Evolutionary conservation across 2,888 invertebrate genomes (phyloP).

Genomic region (Drosophila robusta): DNA sequence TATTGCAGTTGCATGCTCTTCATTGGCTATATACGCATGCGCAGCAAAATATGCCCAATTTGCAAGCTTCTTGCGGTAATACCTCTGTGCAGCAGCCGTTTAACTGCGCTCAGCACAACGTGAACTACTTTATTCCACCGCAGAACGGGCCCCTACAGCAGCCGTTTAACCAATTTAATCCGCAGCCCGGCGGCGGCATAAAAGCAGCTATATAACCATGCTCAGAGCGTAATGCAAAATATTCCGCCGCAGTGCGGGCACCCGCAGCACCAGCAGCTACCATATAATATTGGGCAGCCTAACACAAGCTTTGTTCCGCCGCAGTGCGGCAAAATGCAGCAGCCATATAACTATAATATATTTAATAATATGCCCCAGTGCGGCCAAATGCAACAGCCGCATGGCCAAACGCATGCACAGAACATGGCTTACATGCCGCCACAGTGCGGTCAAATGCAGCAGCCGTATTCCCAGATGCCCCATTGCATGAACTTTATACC

Average conservation of each 20-base stretch:
- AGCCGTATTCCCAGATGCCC: neutral
- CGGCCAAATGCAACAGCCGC: neutral
- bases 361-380: neutral
- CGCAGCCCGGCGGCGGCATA: neutral
- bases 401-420: neutral
- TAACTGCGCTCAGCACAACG: neutral
- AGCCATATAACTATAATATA: neutral
- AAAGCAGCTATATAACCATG: conserved; percentile 5
- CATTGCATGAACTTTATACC: neutral
- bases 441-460: neutral
- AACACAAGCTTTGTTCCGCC: neutral
- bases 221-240: neutral
- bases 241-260: neutral
- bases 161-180: neutral
- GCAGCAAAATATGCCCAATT: neutral
- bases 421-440: neutral
- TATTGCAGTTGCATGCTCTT: neutral
- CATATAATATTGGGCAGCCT: neutral
- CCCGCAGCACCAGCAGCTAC: neutral
- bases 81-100: neutral
- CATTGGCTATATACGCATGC: neutral
- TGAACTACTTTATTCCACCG: neutral
- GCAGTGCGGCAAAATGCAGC: neutral
- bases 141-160: neutral
- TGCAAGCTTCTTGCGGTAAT: neutral